Evolutionary conservation across 2,888 invertebrate genomes (phyloP), one percentile per base, ranked within the genome.

Genomic region (Cerastoderma edule): DNA sequence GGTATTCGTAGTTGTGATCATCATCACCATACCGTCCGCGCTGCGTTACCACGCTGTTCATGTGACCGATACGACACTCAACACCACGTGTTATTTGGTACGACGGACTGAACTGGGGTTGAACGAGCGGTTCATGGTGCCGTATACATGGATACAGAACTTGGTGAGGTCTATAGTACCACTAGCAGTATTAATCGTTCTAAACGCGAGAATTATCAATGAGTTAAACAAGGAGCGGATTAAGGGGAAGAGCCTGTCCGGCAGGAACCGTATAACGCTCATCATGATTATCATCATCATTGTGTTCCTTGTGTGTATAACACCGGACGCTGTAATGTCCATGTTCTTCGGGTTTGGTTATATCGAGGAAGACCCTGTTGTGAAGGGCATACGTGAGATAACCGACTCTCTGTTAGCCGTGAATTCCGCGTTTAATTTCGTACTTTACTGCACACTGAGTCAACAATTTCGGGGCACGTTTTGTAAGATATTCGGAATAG

Each of bases 281-380:
- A 92, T 92, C 87, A 89, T 92, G 57, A 89, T 91, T 57, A 87
- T 90, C 33, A 89, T 92, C 27, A 89, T 92, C 30, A 83, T 92
- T 28, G 88, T 91, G 63, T 92, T 92, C 83, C 81, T 92, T 19
- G 84, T 91, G 63, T 92, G 91, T 81, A 88, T 92, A 54, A 90
- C 90, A 56, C 92, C 92, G 0, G 92, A 92, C 73, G 92, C 92
- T 54, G 85, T 92, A 44, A 88, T 92, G 89, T 92, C 92, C 0
- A 89, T 90, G 64, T 88, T 91, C 75, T 91, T 92, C 67, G 90
- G 90, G 10, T 90, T 90, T 60, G 92, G 92, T 2, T 92, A 92
- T 78, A 86, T 85, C 16, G 92, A 92, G 48, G 90, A 90, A 60
- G 85, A 87, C 64, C 82, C 86, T 70, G 75, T 90, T 39, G 88